These are phyloP conservation scores for Tauraco erythrolophus DNA, from an alignment of 2,113 vertebrate genomes.

Conservation along the genomic window DNA sequence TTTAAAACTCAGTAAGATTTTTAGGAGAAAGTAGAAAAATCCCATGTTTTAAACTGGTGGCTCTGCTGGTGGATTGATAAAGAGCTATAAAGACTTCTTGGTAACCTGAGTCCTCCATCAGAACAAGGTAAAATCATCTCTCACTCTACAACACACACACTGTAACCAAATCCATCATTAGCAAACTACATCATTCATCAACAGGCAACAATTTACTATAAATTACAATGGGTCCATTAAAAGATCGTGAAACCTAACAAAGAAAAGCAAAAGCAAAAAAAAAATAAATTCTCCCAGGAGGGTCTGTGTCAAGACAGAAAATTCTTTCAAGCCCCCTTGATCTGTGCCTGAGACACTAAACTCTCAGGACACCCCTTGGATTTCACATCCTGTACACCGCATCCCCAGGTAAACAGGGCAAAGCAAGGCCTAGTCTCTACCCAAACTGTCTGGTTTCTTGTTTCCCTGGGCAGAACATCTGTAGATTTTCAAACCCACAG, in stretches of 20 bases:
- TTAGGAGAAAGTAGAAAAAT: neutral
- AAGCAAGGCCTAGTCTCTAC: neutral
- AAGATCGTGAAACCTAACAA: neutral
- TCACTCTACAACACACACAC: conserved; percentile 56
- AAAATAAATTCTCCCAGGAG: conserved; percentile 5
- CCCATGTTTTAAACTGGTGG: neutral
- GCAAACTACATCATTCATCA: conserved; percentile 59
- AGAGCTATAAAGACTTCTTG: neutral
- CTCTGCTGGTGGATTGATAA: neutral
- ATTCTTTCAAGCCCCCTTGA: neutral
- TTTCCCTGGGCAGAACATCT: neutral
- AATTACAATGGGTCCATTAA: conserved; percentile 49
- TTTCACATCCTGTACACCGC: neutral
- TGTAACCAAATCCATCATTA: conserved; percentile 72
- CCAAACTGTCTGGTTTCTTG: neutral
- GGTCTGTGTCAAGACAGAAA: conserved; percentile 38
- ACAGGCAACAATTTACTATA: conserved; percentile 42
- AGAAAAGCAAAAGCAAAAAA: neutral
- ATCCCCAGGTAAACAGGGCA: neutral
- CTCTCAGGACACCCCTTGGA: neutral
- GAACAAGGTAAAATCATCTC: conserved; percentile 63
- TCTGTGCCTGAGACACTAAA: neutral
- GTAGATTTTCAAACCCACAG: neutral
- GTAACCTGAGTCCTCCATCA: conserved; percentile 26
- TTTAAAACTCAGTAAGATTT: neutral